A percentile compares a stretch with the other conserved stretches of the same genome.
Conservation (phyloP, 2,797 vertebrate species). For the Cheirogaleus major region DNA sequence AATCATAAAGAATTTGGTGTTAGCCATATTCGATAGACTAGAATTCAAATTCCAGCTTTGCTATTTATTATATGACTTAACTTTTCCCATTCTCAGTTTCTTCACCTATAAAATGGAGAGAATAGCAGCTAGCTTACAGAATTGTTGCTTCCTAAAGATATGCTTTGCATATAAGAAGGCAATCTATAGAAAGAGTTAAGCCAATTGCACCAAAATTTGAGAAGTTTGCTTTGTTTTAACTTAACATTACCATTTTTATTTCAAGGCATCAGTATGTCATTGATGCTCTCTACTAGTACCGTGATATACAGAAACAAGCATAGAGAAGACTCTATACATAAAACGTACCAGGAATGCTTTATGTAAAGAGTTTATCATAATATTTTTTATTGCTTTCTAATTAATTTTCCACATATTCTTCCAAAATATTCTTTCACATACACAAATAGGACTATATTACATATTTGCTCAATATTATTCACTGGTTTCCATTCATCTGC, state of each 20-base stretch:
- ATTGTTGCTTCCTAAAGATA: not conserved
- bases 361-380: not conserved
- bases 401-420: not conserved
- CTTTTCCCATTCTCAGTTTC: not conserved
- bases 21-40: not conserved
- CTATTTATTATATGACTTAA: not conserved
- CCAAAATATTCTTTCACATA: not conserved
- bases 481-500: not conserved
- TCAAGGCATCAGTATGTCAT: not conserved
- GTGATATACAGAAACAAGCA: not conserved
- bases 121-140: not conserved
- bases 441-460: not conserved
- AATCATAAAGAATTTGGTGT: not conserved
- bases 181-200: not conserved
- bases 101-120: not conserved
- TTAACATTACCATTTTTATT: not conserved
- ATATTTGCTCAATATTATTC: constrained; percentile 37
- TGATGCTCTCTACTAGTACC: not conserved
- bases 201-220: not conserved
- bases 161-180: not conserved
- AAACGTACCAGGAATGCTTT: not conserved
- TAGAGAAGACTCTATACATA: not conserved
- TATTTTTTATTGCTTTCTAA: not conserved
- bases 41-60: not conserved
- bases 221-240: not conserved